Base-by-base conservation (phyloP, 1,140 invertebrate genomes). In the Subanguina moxae region DNA sequence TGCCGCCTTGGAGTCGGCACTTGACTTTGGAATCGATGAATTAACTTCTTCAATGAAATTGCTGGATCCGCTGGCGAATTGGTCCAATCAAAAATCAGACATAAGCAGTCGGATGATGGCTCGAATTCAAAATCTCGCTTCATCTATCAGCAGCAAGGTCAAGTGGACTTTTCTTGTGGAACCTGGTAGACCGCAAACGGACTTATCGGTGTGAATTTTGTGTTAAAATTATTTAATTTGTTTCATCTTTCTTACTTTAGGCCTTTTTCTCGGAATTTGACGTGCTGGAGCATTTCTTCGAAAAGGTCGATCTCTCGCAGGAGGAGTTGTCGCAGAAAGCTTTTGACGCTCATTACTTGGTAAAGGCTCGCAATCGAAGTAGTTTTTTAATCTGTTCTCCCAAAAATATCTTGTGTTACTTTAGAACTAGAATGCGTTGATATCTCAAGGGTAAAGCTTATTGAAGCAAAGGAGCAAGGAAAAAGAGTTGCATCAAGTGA, bases 301-400 rank as follows among this genome's bases (percentile, higher is more conserved):
- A 73, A 25, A 74, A 71, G n/a, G 59, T 72, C 19, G 72, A 72
- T 46, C 59, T 80, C 17, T 38, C 68, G 1, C 28, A 57, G 8
- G 67, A 68, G 15, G 78, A 80, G 43, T 11, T 59, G n/a, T 52
- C 68, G 0, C 78, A 82, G 46, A 70, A 52, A 23, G 73, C 76
- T 1, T 79, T 79, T 62, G 80, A 79, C 45, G 57, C 63, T 5
- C 80, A 79, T 58, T 80, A 67, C 28, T 30, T 76, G n/a, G 58
- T 68, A 5, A 82, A 82, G 70, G 77, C 76, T 43, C 74, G 75
- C 13, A 72, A 68, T 68, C 59, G 48, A 38, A 78, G 80, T 80
- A 38, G 57, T 25, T 58, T n/a, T 75, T 23, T 19, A 45, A 17
- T 74, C 21, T 23, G 23, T 7, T 76, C 70, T 27, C 15, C n/a